Base-by-base conservation (phyloP, 2,113 vertebrate species). In the Azemiops feae region DNA sequence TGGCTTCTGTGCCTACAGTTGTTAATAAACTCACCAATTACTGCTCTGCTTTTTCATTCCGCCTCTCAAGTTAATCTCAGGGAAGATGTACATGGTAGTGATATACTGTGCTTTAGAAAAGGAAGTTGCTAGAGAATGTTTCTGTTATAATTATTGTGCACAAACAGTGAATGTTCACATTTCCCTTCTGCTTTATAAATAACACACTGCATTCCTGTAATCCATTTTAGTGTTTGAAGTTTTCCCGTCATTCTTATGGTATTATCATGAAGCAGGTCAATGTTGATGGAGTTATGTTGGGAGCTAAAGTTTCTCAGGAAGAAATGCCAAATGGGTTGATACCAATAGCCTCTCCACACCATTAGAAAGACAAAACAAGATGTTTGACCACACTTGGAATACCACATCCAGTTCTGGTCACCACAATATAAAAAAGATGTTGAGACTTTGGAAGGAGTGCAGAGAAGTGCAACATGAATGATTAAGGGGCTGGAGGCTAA, bases 1-100 rank as follows among this genome's bases (percentile, higher is more conserved):
- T 85, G 27, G 64, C 69, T 92, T 85, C 43, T 45, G 14, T 92
- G 89, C 43, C 87, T 57, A 88, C 34, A 11, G 20, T 57, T 85
- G 87, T 47, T 92, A 58, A 92, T 92, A 92, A 89, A 23, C 27
- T 57, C 5, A 25, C 87, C 50, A 89, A 92, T 89, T 92, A 85
- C 69, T 69, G 85, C 39, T 18, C 39, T 47, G 52, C 6, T 85
- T 89, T 18, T 30, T 27, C 2, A 50, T 43, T 57, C 87, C 89
- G 57, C 34, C 53, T 39, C 23, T 92, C 85, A 54, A 85, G 11
- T 11, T 58, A 16, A 6, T 89, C 88, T 89, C 88, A 58, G 6
- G 11, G 52, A 47, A 88, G 64, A 89, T n/a, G 50, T 55, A 74
- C 55, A 69, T 54, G 34, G 11, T 69, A 53, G 45, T 64, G 6